phyloP scores from a whole-genome alignment of 92 coral and sea anemone species.

The Paragorgia papillata region DNA sequence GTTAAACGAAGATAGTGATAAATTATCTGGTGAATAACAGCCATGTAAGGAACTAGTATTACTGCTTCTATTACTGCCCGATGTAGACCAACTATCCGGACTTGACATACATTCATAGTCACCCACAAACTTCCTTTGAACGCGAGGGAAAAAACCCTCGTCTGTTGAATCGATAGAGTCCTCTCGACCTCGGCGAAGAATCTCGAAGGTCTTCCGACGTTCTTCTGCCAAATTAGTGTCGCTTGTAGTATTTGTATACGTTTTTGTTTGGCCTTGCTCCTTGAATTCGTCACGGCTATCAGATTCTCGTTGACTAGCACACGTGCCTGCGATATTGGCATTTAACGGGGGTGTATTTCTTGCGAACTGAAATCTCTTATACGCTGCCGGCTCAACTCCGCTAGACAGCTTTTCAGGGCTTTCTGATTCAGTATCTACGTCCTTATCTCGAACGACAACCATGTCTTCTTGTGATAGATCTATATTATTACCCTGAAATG shows the following conservation, averaged over 20 bases:
- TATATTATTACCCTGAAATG: background rate
- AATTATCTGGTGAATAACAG: conserved; percentile 16
- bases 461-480: background rate
- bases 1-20: conserved; percentile 24
- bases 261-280: background rate
- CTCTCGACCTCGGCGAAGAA: conserved; percentile 1
- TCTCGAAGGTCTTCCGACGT: conserved; percentile 12
- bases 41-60: conserved; percentile 22
- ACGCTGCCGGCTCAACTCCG: too few species aligned
- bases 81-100: conserved; percentile 23
- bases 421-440: background rate
- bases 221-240: background rate
- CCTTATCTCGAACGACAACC: background rate
- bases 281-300: conserved; percentile 1
- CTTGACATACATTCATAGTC: conserved; percentile 43
- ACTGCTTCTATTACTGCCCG: conserved; percentile 30
- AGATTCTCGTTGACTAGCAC: background rate
- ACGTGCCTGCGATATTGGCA: background rate
- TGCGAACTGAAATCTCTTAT: too few species aligned
- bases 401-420: background rate
- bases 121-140: conserved; percentile 1
- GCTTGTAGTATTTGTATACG: conserved; percentile 1
- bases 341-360: background rate
- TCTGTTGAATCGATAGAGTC: conserved; percentile 8
- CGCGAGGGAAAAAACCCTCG: conserved; percentile 10